Evolutionary conservation across 2,113 vertebrate species (phyloP), one percentile per base, ranked within the genome.

Genomic region (Pangasianodon hypophthalmus): DNA sequence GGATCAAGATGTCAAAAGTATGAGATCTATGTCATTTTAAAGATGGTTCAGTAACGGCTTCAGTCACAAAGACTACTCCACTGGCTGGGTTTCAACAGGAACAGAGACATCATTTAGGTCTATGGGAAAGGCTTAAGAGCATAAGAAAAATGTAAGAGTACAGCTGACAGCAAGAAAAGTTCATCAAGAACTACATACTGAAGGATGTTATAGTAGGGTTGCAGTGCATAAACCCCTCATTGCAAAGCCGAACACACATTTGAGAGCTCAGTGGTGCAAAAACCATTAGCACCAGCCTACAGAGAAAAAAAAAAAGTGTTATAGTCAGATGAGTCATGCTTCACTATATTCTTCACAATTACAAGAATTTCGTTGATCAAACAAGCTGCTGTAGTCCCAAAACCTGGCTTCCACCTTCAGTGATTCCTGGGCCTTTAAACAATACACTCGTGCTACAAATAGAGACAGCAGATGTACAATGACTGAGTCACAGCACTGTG

Each of bases 381-480:
- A 79, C 44, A n/a, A 62, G 21, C 26, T 62, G 16, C 52, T 58
- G 32, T 26, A 77, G 69, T 26, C 46, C 77, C 67, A 9, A 79
- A 87, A 50, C 58, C 24, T 67, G 60, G 14, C 60, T 29, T 86
- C 62, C 46, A 54, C 29, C 83, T 80, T 84, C 69, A 79, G 19
- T 50, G 69, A 67, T 79, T 85, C 46, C 83, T 52, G 56, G 21
- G 16, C 71, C 54, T 83, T 88, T 71, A 79, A 88, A 88, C 75
- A 90, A 79, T 87, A 86, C 44, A 79, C 87, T 84, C 67, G 77
- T 67, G 26, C 87, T 77, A 26, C 83, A 88, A 62, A 77, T 62
- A 64, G 6, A 73, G 79, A 58, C 77, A 46, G 4, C 41, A 67
- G 84, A 86, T 86, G 58, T 56, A 82, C 60, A 88, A 83, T 56